These are phyloP conservation scores for Heliocidaris tuberculata DNA, from an alignment of 35 echinoderm and acorn worm genomes.

Conservation along the genomic window DNA sequence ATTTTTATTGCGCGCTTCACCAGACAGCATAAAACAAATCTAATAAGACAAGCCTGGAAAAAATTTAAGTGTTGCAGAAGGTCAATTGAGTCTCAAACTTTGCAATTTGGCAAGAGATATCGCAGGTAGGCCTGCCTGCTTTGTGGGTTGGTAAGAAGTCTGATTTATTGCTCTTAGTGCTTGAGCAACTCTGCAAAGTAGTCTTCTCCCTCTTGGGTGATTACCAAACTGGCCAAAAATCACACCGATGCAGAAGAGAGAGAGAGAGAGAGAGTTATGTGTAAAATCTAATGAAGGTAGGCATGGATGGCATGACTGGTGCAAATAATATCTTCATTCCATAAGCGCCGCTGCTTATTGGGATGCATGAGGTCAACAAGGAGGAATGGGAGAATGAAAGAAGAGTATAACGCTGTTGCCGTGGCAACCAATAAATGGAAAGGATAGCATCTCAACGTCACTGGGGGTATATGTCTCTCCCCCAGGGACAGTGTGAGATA, in stretches of 20 bases:
- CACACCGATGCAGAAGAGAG: background rate
- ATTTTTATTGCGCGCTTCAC: too few species aligned
- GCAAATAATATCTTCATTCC: background rate
- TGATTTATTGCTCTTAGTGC: background rate
- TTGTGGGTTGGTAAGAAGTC: background rate
- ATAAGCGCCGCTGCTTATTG: background rate
- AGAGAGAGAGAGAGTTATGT: background rate
- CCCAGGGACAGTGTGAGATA: background rate
- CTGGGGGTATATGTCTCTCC: background rate
- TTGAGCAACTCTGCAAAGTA: background rate
- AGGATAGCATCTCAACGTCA: conserved; percentile 16
- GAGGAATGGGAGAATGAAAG: background rate
- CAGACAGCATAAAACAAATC: background rate
- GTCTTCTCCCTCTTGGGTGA: background rate
- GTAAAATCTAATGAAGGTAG: background rate
- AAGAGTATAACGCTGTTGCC: background rate
- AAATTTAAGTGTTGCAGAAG: background rate
- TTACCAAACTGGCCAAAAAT: background rate
- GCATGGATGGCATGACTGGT: background rate
- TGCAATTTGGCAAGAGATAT: background rate
- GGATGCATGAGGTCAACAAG: background rate
- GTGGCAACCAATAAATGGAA: background rate
- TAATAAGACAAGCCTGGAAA: background rate
- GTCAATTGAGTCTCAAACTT: background rate
- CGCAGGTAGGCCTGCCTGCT: background rate